Conservation (phyloP, 2,888 invertebrate species). For the Imbricaverruca yamaguchii region DNA sequence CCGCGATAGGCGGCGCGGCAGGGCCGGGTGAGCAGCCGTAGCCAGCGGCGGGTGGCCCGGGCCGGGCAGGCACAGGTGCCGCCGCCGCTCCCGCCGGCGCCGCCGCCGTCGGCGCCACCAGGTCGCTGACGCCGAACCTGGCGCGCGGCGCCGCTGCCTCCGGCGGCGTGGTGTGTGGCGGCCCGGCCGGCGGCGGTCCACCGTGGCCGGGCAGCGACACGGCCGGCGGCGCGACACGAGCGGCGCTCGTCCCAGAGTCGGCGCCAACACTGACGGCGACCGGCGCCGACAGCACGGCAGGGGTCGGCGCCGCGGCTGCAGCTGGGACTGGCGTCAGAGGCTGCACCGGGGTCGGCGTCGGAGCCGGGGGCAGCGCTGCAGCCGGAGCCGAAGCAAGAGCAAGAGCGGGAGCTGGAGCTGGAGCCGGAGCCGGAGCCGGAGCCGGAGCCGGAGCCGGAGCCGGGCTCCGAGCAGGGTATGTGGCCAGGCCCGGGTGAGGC, state of each 20-base stretch:
- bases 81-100: not conserved
- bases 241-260: no score
- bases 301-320: no score
- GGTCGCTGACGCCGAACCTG: conserved; percentile 11
- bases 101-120: not conserved
- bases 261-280: not conserved
- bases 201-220: not conserved
- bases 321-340: no score
- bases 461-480: not conserved
- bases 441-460: not conserved
- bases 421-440: no score
- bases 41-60: not conserved
- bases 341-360: no score
- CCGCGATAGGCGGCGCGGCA: not conserved
- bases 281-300: not conserved
- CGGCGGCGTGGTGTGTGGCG: not conserved
- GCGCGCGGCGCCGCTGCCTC: not conserved
- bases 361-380: no score
- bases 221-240: no score
- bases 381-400: no score
- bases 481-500: conserved; percentile 13
- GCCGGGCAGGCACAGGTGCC: not conserved
- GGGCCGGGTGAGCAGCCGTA: not conserved
- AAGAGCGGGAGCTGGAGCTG: no score
- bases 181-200: not conserved